phyloP scores from a whole-genome alignment of 2,797 vertebrate species.

The Tapera naevia region DNA sequence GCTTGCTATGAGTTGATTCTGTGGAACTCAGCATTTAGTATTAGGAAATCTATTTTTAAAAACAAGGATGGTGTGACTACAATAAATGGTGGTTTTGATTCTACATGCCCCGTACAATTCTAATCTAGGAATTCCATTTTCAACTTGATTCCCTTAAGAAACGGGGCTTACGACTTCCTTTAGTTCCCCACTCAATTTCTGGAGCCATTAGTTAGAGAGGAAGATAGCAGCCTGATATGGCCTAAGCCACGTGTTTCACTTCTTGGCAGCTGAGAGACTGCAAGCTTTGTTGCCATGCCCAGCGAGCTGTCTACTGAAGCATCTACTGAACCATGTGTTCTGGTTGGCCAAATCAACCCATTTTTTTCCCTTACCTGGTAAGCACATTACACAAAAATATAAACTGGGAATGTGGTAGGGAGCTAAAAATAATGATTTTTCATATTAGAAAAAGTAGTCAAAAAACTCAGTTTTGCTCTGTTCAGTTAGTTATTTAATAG shows the following conservation, averaged over 20 bases:
- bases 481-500: not conserved
- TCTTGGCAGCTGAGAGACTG: not conserved
- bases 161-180: not conserved
- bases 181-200: not conserved
- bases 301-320: not conserved
- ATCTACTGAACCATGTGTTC: not conserved
- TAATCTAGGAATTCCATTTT: not conserved
- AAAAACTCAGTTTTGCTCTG: not conserved
- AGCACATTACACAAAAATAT: not conserved
- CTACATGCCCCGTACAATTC: not conserved
- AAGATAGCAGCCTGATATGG: not conserved
- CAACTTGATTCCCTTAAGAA: not conserved
- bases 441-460: not conserved
- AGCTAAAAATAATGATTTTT: not conserved
- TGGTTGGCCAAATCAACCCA: not conserved
- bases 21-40: not conserved
- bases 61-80: not conserved
- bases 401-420: not conserved
- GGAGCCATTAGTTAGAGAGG: not conserved
- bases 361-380: not conserved
- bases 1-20: not conserved
- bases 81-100: not conserved
- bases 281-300: not conserved
- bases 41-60: not conserved
- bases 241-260: not conserved